Evolutionary conservation across 2,888 invertebrate genomes (phyloP).

Genomic region (Cyclophora punctaria): DNA sequence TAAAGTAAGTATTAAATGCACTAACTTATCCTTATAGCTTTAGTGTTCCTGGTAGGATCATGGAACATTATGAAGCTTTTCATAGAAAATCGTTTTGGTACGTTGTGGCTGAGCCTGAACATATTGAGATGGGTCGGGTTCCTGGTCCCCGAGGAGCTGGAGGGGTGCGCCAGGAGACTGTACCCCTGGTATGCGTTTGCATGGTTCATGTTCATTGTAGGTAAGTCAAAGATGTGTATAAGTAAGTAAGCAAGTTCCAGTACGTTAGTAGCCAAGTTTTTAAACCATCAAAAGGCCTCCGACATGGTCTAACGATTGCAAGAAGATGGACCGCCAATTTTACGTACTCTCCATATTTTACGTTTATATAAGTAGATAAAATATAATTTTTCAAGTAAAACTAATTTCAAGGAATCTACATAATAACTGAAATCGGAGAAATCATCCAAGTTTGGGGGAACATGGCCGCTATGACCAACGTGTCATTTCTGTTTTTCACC

Average conservation of each 20-base stretch:
- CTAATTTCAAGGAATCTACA: slow-evolving; percentile 33
- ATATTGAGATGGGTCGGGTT: slow-evolving; percentile 23
- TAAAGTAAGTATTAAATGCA: no score
- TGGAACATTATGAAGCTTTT: slow-evolving; percentile 16
- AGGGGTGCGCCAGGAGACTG: slow-evolving; percentile 2
- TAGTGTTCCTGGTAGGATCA: no score
- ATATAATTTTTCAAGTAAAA: background rate
- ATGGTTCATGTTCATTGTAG: slow-evolving; percentile 23
- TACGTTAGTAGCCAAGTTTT: no score
- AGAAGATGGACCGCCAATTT: background rate
- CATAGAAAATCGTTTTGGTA: slow-evolving; percentile 17
- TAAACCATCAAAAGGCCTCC: no score
- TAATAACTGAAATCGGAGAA: slow-evolving; percentile 50
- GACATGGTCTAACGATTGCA: no score
- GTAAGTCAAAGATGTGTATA: slow-evolving; percentile 14
- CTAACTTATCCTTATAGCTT: no score
- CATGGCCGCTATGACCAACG: slow-evolving; percentile 43
- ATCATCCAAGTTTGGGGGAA: slow-evolving; percentile 52
- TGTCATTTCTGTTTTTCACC: slow-evolving; percentile 45
- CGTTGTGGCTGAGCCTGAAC: slow-evolving; percentile 19
- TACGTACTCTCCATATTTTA: background rate
- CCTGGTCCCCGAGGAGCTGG: slow-evolving; percentile 9
- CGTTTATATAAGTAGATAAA: background rate
- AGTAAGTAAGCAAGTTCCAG: background rate
- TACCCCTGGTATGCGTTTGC: slow-evolving; percentile 17